phyloP scores from a whole-genome alignment of 2,888 invertebrate species.

The Drosophila borealis region DNA sequence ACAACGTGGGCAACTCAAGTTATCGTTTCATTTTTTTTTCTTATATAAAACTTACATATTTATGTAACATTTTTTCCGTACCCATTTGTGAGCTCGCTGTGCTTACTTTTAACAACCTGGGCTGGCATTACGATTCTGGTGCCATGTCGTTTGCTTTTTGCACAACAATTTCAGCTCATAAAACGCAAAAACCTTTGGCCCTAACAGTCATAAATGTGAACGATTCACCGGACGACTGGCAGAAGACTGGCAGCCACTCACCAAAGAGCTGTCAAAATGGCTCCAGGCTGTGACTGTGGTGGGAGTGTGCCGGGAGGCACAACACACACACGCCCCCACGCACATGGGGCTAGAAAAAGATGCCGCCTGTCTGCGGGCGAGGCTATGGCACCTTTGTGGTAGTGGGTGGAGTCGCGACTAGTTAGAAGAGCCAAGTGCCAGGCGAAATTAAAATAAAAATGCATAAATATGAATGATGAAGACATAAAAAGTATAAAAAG shows the following conservation, averaged over 20 bases:
- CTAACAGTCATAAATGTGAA: constrained; percentile 67
- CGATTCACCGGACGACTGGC: constrained; percentile 49
- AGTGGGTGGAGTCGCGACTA: constrained; percentile 55
- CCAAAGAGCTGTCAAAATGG: constrained; percentile 67
- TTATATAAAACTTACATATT: background rate
- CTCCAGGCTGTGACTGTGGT: constrained; percentile 23
- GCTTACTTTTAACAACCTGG: constrained; percentile 50
- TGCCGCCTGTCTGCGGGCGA: constrained; percentile 23
- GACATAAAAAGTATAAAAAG: constrained; percentile 62
- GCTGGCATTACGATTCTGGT: constrained; percentile 42
- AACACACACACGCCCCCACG: constrained; percentile 44
- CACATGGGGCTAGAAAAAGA: constrained; percentile 30
- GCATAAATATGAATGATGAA: constrained; percentile 72
- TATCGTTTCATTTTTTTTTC: background rate
- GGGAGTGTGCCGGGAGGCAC: constrained; percentile 8
- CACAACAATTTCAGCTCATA: constrained; percentile 54
- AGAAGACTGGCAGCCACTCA: constrained; percentile 28
- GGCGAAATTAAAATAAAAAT: constrained; percentile 65
- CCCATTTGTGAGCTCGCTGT: constrained; percentile 27
- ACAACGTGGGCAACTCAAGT: constrained; percentile 1
- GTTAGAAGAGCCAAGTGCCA: constrained; percentile 44
- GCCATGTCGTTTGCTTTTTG: constrained; percentile 48
- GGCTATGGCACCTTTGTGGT: constrained; percentile 23
- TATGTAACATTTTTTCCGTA: constrained; percentile 7
- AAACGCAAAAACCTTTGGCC: constrained; percentile 69